Percentiles rank a stretch among this genome's conserved stretches.
phyloP scores from a whole-genome alignment of 2,888 invertebrate genomes.

The Gerris lacustris region DNA sequence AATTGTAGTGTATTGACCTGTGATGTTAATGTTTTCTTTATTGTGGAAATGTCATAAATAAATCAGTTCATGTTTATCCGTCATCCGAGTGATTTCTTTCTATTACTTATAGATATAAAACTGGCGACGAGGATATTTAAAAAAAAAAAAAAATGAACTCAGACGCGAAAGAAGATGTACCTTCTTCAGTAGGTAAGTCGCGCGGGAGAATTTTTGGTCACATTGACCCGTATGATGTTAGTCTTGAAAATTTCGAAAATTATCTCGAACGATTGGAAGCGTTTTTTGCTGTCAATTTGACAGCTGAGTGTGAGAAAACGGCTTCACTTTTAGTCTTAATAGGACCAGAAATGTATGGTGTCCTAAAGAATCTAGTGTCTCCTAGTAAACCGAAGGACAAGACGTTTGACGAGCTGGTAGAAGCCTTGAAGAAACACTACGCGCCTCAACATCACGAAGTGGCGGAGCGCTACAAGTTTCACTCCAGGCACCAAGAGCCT shows the following conservation, averaged over 20 bases:
- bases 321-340: constrained; percentile 18
- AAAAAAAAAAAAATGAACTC: too few relatives aligned
- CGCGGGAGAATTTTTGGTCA: constrained; percentile 12
- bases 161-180: too few relatives aligned
- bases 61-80: too few relatives aligned
- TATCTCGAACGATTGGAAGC: not conserved
- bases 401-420: constrained; percentile 12
- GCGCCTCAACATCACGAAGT: constrained; percentile 16
- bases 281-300: constrained; percentile 16
- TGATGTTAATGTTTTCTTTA: too few relatives aligned
- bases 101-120: too few relatives aligned
- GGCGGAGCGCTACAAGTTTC: constrained; percentile 19
- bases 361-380: constrained; percentile 19
- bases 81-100: too few relatives aligned
- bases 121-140: too few relatives aligned
- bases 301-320: constrained; percentile 14
- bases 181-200: too few relatives aligned
- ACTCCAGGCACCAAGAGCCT: constrained; percentile 16
- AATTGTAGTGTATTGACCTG: too few relatives aligned
- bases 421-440: constrained; percentile 11
- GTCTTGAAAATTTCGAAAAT: constrained; percentile 2
- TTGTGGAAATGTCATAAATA: too few relatives aligned
- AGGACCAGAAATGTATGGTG: constrained; percentile 18
- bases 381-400: constrained; percentile 16
- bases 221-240: constrained; percentile 10